These are phyloP conservation scores for Punctoribates punctum DNA, from an alignment of 2,888 invertebrate species.

Conservation along the genomic window DNA sequence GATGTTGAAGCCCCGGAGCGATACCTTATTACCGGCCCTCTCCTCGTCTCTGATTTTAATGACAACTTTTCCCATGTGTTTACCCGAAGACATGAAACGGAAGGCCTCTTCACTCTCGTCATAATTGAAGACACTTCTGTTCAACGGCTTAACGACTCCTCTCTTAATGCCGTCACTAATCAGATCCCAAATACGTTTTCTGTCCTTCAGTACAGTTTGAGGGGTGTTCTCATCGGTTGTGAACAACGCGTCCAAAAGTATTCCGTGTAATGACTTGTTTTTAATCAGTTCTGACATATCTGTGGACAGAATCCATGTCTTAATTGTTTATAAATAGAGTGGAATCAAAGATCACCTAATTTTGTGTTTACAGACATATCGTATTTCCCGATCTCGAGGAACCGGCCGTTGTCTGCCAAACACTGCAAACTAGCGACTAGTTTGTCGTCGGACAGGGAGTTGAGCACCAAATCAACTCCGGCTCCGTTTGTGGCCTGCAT, in stretches of 20 bases:
- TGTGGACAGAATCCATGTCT: conserved; percentile 74
- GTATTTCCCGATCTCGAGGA: conserved; percentile 60
- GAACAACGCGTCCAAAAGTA: conserved; percentile 36
- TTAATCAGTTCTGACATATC: conserved; percentile 66
- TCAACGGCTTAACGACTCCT: conserved; percentile 85
- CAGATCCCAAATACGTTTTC: conserved; percentile 59
- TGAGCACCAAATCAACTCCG: conserved; percentile 58
- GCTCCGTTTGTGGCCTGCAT: conserved; percentile 55
- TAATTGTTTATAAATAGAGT: conserved; percentile 93
- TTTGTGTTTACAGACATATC: conserved; percentile 63
- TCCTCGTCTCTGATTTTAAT: conserved; percentile 61
- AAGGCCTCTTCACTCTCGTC: conserved; percentile 89
- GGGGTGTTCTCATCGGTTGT: conserved; percentile 24
- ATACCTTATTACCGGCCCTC: no score
- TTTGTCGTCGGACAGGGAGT: conserved; percentile 59
- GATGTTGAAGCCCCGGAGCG: conserved; percentile 44
- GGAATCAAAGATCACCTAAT: conserved; percentile 63
- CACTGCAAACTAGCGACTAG: conserved; percentile 58
- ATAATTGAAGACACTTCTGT: conserved; percentile 76
- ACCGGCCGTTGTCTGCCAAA: conserved; percentile 58
- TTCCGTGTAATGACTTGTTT: conserved; percentile 39
- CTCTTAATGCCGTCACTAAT: conserved; percentile 70
- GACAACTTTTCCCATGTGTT: conserved; percentile 95
- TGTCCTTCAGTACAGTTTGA: background rate
- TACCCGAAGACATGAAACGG: conserved; percentile 92